A percentile compares a stretch with the other conserved stretches of the same genome.
phyloP scores from a whole-genome alignment of 1,140 invertebrate species.

The Nomia melanderi region DNA sequence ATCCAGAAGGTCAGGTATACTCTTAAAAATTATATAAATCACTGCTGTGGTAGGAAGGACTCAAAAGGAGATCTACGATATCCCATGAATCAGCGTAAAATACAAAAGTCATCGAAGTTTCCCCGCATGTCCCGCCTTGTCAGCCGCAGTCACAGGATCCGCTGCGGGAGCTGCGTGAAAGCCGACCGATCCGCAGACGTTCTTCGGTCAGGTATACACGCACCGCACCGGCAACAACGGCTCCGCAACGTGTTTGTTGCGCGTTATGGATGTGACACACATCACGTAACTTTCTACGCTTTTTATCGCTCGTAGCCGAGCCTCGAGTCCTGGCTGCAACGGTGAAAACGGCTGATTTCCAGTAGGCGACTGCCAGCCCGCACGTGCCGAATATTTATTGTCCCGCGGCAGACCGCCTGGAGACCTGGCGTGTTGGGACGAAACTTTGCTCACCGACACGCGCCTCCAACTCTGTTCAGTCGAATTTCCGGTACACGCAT shows the following conservation, averaged over 20 bases:
- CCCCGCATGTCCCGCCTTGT: not conserved
- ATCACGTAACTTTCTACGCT: slow-evolving; percentile 64
- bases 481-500: not conserved
- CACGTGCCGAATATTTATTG: slow-evolving; percentile 38
- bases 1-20: no score
- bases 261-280: slow-evolving; percentile 58
- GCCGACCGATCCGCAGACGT: not conserved
- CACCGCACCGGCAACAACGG: slow-evolving; percentile 17
- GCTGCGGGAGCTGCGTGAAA: not conserved
- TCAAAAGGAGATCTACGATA: no score
- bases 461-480: not conserved
- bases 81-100: no score
- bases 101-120: not conserved
- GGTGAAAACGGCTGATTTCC: slow-evolving; percentile 58
- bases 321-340: slow-evolving; percentile 4
- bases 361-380: not conserved
- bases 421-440: slow-evolving; percentile 31
- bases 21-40: no score
- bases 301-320: slow-evolving; percentile 43
- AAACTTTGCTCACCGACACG: slow-evolving; percentile 20
- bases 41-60: no score
- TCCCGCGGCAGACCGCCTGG: slow-evolving; percentile 14
- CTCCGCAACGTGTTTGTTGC: slow-evolving; percentile 46
- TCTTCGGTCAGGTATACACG: slow-evolving; percentile 4
- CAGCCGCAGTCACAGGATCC: not conserved